Percentiles rank a stretch among this genome's conserved stretches.
These are phyloP conservation scores for Nyctalus aviator DNA, from an alignment of 2,797 vertebrate species.

Conservation along the genomic window DNA sequence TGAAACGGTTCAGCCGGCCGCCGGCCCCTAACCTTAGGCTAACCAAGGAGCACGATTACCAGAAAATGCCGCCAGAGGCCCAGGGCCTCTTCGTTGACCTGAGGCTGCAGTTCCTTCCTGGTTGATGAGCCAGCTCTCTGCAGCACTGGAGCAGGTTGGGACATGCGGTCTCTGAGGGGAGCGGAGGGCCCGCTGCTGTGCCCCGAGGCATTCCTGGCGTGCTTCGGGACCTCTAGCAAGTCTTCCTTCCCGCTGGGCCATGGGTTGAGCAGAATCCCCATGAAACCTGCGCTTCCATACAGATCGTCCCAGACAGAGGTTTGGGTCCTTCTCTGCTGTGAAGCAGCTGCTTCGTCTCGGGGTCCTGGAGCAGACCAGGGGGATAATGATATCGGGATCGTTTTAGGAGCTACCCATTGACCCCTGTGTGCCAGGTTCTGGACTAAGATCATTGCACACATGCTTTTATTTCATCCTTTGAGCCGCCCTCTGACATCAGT, in stretches of 20 bases:
- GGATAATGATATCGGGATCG: background rate
- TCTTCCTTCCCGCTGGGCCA: constrained; percentile 50
- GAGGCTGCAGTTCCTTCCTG: constrained; percentile 2
- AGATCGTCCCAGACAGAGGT: background rate
- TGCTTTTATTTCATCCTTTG: constrained; percentile 8
- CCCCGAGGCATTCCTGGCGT: constrained; percentile 55
- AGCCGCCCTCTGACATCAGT: background rate
- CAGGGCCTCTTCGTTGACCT: background rate
- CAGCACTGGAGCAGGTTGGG: constrained; percentile 12
- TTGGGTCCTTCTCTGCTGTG: background rate
- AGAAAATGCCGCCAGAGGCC: background rate
- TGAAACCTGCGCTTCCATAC: background rate
- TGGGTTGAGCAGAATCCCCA: background rate
- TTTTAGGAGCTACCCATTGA: background rate
- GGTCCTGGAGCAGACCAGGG: background rate
- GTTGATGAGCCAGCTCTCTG: background rate
- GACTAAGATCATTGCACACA: background rate
- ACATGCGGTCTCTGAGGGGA: constrained; percentile 1
- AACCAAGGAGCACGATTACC: background rate
- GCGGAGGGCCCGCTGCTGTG: background rate
- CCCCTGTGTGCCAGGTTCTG: background rate
- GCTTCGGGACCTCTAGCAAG: constrained; percentile 27
- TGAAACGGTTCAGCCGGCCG: background rate
- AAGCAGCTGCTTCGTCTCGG: background rate
- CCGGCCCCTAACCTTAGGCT: background rate